Conservation (phyloP, 2,888 invertebrate species). For the Aspidapion aeneum region DNA sequence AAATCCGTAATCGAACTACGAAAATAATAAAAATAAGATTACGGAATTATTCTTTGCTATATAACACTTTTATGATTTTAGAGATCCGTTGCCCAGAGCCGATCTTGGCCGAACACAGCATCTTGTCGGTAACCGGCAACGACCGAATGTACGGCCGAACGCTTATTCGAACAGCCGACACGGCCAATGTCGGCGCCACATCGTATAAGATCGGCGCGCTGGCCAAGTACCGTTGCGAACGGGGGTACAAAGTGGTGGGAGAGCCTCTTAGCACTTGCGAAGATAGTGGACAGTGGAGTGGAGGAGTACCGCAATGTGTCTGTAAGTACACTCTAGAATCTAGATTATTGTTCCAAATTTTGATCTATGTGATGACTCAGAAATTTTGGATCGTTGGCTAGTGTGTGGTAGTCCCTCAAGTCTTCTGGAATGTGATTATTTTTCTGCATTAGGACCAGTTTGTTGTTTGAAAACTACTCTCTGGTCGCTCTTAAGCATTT, state of each 20-base stretch:
- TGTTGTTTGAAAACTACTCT: no score
- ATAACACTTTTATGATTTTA: no score
- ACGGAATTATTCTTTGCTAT: no score
- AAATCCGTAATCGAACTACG: no score
- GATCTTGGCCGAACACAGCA: conserved; percentile 75
- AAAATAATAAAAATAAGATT: no score
- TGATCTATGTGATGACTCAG: no score
- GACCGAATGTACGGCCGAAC: conserved; percentile 87
- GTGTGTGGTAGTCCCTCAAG: no score
- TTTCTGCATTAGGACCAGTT: no score
- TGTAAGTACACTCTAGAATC: conserved; percentile 66
- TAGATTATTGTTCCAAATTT: no score
- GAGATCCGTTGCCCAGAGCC: conserved; percentile 89
- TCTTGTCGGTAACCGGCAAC: conserved; percentile 85
- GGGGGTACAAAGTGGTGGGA: conserved; percentile 84
- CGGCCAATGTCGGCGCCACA: conserved; percentile 60
- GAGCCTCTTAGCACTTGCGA: conserved; percentile 83
- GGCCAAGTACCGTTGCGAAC: conserved; percentile 84
- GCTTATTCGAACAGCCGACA: conserved; percentile 69
- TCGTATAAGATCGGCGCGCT: conserved; percentile 84
- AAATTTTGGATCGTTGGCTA: no score
- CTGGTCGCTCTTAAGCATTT: no score
- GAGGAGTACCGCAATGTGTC: conserved; percentile 75
- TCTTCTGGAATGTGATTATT: no score
- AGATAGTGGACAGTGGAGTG: conserved; percentile 83